Evolutionary conservation across 2,113 vertebrate species (phyloP), one percentile per base, ranked within the genome.

Genomic region (Mobula birostris): DNA sequence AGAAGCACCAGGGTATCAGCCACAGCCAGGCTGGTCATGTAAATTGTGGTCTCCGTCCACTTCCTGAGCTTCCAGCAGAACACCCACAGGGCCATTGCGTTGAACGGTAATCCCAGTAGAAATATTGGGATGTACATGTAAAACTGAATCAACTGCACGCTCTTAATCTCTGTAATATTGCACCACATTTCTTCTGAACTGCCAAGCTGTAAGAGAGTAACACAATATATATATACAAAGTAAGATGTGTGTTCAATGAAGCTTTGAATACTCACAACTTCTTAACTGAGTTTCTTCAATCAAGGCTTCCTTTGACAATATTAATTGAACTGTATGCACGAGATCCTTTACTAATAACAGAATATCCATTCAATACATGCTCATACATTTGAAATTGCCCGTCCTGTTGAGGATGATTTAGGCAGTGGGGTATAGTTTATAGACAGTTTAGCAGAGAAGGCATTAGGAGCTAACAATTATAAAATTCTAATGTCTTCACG

Each of bases 11-110:
- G 0, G 5, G 19, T 92, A 63, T 92, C 88, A 12, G 88, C 32
- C n/a, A 68, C 32, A 40, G 66, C 32, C 88, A 92, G 32, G 63
- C 70, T 92, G 40, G 66, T 72, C 88, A 92, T 21, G 68, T 72
- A 92, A 72, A 92, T 92, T 19, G 36, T 40, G 17, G 88, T 92
- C 21, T 92, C 88, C 70, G 88, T 68, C 66, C 88, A 70, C 68
- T 92, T 92, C 83, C 56, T 87, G 17, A 92, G 36, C 40, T 92
- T 92, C 66, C 88, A 92, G 63, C 66, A 92, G n/a, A 92, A 70
- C 36, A 9, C 17, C 32, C 29, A 68, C n/a, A 92, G 0, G 3
- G 88, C 68, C 66, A 72, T 24, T 70, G 32, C 19, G n/a, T 93
- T 90, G 61, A 90, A 90, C 40, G 1, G 14, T 90, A 90, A 21